Percentiles rank a stretch among this genome's conserved stretches.
Conservation (phyloP, 2,888 invertebrate species). For the Chromoteleia sp. region DNA sequence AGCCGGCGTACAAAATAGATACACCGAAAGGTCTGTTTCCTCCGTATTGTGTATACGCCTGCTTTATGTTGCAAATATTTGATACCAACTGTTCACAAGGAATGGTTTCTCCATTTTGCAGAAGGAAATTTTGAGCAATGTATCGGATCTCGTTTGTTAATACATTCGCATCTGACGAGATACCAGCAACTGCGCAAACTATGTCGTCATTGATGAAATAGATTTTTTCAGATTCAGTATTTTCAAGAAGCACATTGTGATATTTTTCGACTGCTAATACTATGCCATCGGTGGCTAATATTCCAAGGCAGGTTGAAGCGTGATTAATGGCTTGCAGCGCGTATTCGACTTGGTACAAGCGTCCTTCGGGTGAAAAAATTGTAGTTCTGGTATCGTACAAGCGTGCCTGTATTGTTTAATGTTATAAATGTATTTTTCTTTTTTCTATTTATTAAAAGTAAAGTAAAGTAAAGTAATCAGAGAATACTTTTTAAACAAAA, state of each 20-base stretch:
- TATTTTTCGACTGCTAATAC: constrained; percentile 98
- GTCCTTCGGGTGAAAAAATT: constrained; percentile 99
- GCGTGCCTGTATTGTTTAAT: constrained; percentile 96
- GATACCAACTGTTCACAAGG: constrained; percentile 99
- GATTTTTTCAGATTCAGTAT: constrained; percentile 99
- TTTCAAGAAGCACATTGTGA: constrained; percentile 98
- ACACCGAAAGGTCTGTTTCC: constrained; percentile 99
- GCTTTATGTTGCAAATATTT: constrained; percentile 99
- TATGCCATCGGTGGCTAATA: constrained; percentile 97
- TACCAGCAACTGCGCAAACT: constrained; percentile 99
- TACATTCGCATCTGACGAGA: constrained; percentile 99
- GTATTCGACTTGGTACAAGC: constrained; percentile 99
- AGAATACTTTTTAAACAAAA: no score
- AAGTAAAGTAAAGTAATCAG: no score
- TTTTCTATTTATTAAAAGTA: no score
- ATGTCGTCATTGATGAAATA: constrained; percentile 99
- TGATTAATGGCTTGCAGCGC: constrained; percentile 99
- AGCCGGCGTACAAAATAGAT: constrained; percentile 99
- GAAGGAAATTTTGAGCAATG: constrained; percentile 96
- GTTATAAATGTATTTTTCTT: no score
- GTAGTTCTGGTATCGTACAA: constrained; percentile 99
- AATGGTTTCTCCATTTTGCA: constrained; percentile 98
- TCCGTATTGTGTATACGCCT: constrained; percentile 99
- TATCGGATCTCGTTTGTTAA: constrained; percentile 97
- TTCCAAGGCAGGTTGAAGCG: constrained; percentile 98